A percentile compares a stretch with the other conserved stretches of the same genome.
Conservation (phyloP, 1,140 invertebrate genomes). For the Macrotrachela quadricornifera region DNA sequence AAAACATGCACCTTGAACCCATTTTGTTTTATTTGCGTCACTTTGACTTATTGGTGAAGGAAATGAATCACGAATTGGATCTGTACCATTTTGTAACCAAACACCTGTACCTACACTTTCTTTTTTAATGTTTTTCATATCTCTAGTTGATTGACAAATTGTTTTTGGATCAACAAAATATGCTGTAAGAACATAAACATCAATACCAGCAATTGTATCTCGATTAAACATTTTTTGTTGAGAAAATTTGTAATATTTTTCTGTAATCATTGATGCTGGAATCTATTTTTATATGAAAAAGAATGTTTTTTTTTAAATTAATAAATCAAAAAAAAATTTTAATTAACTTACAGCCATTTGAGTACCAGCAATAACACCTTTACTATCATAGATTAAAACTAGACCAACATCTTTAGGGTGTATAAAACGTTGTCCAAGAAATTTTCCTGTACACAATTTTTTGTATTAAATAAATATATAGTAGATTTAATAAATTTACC, state of each 20-base stretch:
- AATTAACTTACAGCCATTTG: constrained; percentile 16
- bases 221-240: background rate
- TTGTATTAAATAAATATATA: no score
- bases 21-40: constrained; percentile 12
- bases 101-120: constrained; percentile 8
- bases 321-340: background rate
- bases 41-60: constrained; percentile 14
- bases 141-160: background rate
- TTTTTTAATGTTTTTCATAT: background rate
- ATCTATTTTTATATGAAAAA: background rate
- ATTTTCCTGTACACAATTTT: constrained; percentile 10
- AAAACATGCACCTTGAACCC: constrained; percentile 23
- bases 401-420: constrained; percentile 16
- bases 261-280: background rate
- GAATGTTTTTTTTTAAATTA: background rate
- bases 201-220: background rate
- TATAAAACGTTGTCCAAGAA: constrained; percentile 20
- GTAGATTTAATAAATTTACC: no score
- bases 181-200: constrained; percentile 6
- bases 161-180: constrained; percentile 9
- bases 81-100: constrained; percentile 10
- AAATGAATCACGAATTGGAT: constrained; percentile 8
- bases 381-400: constrained; percentile 19
- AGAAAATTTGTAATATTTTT: background rate
- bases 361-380: constrained; percentile 25